A percentile compares a stretch with the other conserved stretches of the same genome.
Conservation (phyloP, 1,140 invertebrate species). For the Drosophila arawakana region DNA sequence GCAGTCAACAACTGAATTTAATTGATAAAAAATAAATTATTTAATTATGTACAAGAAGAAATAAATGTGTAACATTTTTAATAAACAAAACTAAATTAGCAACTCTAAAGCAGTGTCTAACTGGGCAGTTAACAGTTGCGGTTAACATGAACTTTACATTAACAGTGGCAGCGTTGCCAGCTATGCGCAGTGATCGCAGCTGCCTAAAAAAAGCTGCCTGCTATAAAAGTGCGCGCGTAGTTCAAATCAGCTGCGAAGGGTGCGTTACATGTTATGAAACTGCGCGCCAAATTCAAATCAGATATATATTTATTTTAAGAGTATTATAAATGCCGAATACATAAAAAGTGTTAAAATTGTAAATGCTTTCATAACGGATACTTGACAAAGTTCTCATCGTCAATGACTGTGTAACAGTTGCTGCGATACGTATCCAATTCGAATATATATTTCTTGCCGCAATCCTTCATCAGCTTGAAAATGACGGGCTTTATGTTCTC, state of each 20-base stretch:
- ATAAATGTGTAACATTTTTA: conserved; percentile 2
- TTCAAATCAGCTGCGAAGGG: too few relatives aligned
- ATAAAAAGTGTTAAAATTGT: conserved; percentile 2
- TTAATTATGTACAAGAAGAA: conserved; percentile 17
- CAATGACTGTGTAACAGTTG: conserved; percentile 88
- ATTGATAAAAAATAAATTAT: conserved; percentile 48
- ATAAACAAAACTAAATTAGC: neutral
- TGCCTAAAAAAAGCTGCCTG: conserved; percentile 1
- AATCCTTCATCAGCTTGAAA: conserved; percentile 89
- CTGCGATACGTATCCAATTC: conserved; percentile 88
- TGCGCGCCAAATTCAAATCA: neutral
- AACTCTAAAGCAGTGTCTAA: neutral
- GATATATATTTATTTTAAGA: conserved; percentile 1
- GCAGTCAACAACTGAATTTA: conserved; percentile 20
- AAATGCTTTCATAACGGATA: conserved; percentile 8
- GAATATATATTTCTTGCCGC: conserved; percentile 87
- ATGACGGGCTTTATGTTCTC: conserved; percentile 88
- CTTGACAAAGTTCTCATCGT: conserved; percentile 86
- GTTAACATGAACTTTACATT: conserved; percentile 1
- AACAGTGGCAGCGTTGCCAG: conserved; percentile 20
- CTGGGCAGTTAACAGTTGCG: neutral
- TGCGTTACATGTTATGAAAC: conserved; percentile 16
- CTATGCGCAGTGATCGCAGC: neutral
- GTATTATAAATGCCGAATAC: conserved; percentile 23
- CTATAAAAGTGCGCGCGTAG: too few relatives aligned